Base-by-base conservation (phyloP, 2,113 vertebrate species). In the Centropus unirufus region DNA sequence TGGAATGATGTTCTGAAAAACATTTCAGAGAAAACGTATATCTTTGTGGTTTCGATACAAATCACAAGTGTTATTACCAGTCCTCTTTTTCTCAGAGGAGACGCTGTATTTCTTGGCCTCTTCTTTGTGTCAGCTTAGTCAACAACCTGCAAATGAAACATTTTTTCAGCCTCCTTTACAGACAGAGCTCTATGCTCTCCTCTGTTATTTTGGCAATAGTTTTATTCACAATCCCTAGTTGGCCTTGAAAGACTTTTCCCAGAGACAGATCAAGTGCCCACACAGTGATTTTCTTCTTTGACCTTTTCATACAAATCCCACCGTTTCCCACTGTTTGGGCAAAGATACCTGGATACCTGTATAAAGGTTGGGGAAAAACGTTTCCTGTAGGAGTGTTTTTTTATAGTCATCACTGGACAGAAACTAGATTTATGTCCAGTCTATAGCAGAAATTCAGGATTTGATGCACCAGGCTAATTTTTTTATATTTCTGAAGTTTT, bases 401-500 rank as follows among this genome's bases (percentile, higher is more conserved):
- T 67, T 79, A 17, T 75, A 87, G 68, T 72, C 22, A 30, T 69
- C 29, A 1, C 72, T 95, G 89, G 69, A 94, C 63, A 77, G 32
- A 52, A 57, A 18, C 70, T 46, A 82, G 64, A 42, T 46, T 14
- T 39, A 46, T 70, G 46, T 72, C 54, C 90, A 90, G 68, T 46
- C 68, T 85, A 3, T 49, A 54, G 47, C 77, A 88, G 66, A 81
- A 61, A 68, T 82, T 75, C 1, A 3, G 57, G 82, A 82, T 90
- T 85, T 94, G 90, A 83, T 94, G 83, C 42, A 52, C 26, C 64
- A 90, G 73, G 63, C 57, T 89, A 80, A n/a, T 79, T 95, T 97
- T 89, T 92, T 96, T 64, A 47, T 96, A 93, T 95, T 96, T 96
- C 95, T 97, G 91, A 97, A 96, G 49, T 90, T 97, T 97, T 97